Conservation (phyloP, 2,888 invertebrate species). For the Pollenia amentaria region DNA sequence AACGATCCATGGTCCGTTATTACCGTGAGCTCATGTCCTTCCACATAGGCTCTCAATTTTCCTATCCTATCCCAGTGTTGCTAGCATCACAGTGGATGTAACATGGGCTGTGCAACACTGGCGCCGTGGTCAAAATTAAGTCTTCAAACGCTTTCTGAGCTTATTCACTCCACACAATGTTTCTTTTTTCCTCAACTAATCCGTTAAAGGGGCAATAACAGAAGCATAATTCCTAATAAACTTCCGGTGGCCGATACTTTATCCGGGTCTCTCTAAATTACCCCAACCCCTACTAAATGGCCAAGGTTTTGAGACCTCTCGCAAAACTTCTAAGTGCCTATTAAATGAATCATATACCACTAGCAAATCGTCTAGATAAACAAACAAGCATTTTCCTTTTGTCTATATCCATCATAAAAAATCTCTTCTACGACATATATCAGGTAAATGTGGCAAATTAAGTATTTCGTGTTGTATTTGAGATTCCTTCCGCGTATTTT, state of each 20-base stretch:
- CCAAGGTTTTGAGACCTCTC: conserved; percentile 40
- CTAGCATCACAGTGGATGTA: conserved; percentile 24
- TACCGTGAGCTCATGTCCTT: conserved; percentile 8
- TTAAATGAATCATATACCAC: conserved; percentile 17
- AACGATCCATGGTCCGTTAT: neutral
- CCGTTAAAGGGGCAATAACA: conserved; percentile 46
- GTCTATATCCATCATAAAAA: conserved; percentile 3
- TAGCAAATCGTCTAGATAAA: conserved; percentile 40
- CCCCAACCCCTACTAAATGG: conserved; percentile 49
- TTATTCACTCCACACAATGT: conserved; percentile 48
- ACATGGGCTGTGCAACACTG: conserved; percentile 46
- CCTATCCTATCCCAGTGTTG: conserved; percentile 24
- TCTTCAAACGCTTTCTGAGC: neutral
- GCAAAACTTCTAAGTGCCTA: neutral
- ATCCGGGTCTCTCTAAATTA: conserved; percentile 45
- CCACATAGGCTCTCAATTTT: conserved; percentile 7
- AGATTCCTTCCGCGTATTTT: conserved; percentile 45
- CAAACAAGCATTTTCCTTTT: neutral
- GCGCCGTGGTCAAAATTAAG: conserved; percentile 38
- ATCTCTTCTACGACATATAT: neutral
- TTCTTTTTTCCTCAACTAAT: conserved; percentile 36
- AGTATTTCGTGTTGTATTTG: conserved; percentile 44
- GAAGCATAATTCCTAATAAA: conserved; percentile 66
- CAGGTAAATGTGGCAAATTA: conserved; percentile 16
- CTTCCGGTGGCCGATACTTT: conserved; percentile 53